Percentiles rank a stretch among this genome's conserved stretches.
phyloP scores from a whole-genome alignment of 2,113 vertebrate genomes.

The Phasianus colchicus region DNA sequence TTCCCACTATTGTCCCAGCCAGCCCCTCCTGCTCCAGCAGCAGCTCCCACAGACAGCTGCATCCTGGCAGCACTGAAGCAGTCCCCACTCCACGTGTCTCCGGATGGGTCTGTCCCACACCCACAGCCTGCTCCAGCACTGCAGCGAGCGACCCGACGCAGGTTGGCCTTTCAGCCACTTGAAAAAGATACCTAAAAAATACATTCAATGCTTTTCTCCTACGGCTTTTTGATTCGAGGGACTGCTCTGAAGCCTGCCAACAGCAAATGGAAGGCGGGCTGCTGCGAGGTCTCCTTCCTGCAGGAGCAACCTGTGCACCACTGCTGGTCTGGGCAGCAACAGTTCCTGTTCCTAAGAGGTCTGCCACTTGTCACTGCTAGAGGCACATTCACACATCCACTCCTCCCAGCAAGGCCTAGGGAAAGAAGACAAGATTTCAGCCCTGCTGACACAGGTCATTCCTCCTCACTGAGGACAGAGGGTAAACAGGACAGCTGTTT shows the following conservation, averaged over 20 bases:
- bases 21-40: neutral
- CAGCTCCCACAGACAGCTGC: slow-evolving; percentile 46
- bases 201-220: slow-evolving; percentile 46
- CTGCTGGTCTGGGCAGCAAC: neutral
- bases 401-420: neutral
- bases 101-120: neutral
- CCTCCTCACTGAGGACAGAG: neutral
- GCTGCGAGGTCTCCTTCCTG: neutral
- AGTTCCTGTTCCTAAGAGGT: neutral
- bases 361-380: neutral
- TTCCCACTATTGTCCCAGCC: slow-evolving; percentile 36
- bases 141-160: neutral
- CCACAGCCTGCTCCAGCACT: neutral
- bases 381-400: neutral
- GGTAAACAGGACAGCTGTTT: slow-evolving; percentile 10
- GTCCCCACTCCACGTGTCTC: neutral
- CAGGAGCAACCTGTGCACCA: neutral
- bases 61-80: neutral
- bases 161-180: slow-evolving; percentile 41
- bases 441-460: slow-evolving; percentile 48
- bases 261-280: neutral
- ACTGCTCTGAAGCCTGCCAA: slow-evolving; percentile 12
- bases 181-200: slow-evolving; percentile 64
- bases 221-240: slow-evolving; percentile 15
- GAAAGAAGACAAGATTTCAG: slow-evolving; percentile 1